Percentiles rank a stretch among this genome's conserved stretches.
phyloP scores from a whole-genome alignment of 2,113 vertebrate species.

The Carassius auratus region DNA sequence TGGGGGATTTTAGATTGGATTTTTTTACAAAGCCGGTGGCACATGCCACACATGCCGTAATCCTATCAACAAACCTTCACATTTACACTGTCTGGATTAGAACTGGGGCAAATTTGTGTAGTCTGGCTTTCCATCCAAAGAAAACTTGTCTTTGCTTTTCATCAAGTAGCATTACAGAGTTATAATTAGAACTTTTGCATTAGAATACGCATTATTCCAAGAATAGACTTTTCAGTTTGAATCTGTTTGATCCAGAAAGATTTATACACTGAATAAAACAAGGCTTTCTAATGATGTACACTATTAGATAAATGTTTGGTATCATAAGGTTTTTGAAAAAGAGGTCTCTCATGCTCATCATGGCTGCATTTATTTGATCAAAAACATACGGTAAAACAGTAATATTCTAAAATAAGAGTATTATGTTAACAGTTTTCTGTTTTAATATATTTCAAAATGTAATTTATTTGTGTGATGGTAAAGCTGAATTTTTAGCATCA shows the following conservation, averaged over 20 bases:
- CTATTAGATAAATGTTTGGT: not conserved
- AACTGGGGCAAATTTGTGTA: slow-evolving; percentile 22
- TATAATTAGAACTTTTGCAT: not conserved
- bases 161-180: not conserved
- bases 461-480: not conserved
- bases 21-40: not conserved
- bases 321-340: not conserved
- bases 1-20: not conserved
- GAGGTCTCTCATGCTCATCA: not conserved
- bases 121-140: not conserved
- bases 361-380: not conserved
- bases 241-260: not conserved
- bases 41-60: slow-evolving; percentile 13
- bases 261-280: not conserved
- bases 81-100: slow-evolving; percentile 33
- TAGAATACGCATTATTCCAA: slow-evolving; percentile 18
- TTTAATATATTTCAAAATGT: not conserved
- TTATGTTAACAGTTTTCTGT: not conserved
- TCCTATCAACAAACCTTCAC: not conserved
- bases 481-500: too few species aligned
- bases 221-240: not conserved
- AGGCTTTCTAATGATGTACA: not conserved
- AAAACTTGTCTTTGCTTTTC: not conserved
- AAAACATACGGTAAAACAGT: not conserved
- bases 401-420: not conserved